Conservation (phyloP, 2,888 invertebrate species). For the Scaptomyza polygonia region DNA sequence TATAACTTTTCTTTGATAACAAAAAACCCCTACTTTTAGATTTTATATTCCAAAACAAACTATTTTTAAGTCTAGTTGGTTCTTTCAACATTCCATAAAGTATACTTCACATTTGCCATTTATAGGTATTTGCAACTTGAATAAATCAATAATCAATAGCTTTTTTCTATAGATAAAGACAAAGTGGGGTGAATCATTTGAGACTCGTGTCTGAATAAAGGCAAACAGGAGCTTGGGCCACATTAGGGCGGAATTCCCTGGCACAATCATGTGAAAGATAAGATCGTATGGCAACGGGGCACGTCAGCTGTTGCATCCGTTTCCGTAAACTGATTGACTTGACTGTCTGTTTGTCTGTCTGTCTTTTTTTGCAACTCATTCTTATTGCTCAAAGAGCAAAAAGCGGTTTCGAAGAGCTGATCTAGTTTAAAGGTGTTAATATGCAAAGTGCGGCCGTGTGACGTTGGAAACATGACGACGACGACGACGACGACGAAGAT, state of each 20-base stretch:
- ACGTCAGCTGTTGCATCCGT: constrained; percentile 62
- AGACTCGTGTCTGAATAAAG: constrained; percentile 31
- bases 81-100: constrained; percentile 28
- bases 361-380: constrained; percentile 2
- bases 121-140: constrained; percentile 41
- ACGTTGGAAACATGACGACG: constrained; percentile 51
- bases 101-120: constrained; percentile 9
- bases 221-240: constrained; percentile 53
- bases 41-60: not conserved
- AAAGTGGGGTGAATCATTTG: constrained; percentile 38
- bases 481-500: constrained; percentile 38
- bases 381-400: not conserved
- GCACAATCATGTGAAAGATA: constrained; percentile 70
- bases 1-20: no score
- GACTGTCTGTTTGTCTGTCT: constrained; percentile 6
- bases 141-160: constrained; percentile 31
- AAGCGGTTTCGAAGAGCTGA: constrained; percentile 10
- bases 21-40: not conserved
- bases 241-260: constrained; percentile 67
- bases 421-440: constrained; percentile 69
- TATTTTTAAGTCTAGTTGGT: not conserved
- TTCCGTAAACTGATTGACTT: constrained; percentile 52
- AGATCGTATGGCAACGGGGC: constrained; percentile 48
- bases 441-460: constrained; percentile 57
- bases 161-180: not conserved